Base-by-base conservation (phyloP, 2,797 vertebrate genomes). In the Brachymystax lenok region DNA sequence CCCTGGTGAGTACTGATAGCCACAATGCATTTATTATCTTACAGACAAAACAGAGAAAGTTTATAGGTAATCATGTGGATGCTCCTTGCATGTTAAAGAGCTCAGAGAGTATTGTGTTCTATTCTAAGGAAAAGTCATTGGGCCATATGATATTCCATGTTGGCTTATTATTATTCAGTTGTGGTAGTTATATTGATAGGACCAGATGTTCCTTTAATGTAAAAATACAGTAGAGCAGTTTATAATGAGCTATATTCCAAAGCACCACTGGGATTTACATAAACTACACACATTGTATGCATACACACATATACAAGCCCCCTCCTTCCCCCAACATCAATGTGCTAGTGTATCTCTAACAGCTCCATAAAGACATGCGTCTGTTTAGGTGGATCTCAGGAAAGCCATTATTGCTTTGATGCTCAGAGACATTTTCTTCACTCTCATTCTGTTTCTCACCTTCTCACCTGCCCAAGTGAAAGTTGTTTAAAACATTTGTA, bases 371-470 rank as follows among this genome's bases (percentile, higher is more conserved):
- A 54, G 78, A 80, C 79, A 79, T 74, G 64, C 80, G 82, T 78
- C 76, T 71, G 79, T 74, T 69, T 61, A 78, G 40, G 24, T 76
- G 76, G 74, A 84, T 83, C 80, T 82, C 68, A 85, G 83, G 71
- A 77, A 77, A 79, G 72, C 78, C 78, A 81, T 83, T 83, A 80
- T 83, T 82, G 70, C 82, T 85, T 82, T 85, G 85, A 84, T 81
- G 83, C 85, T 19, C 74, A 71, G 72, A 73, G 52, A 28, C 13
- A 46, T 61, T 61, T 69, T 77, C 56, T 74, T 78, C 63, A 50
- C 77, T 77, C 74, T 56, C 54, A 75, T 74, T 80, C 76, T 66
- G 69, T 77, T 79, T 81, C 75, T 86, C 68, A 83, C 75, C 78
- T 80, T 80, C 81, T 24, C 24, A 24, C 24, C 24, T 24, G 76